Evolutionary conservation across 1,140 invertebrate species (phyloP).

Genomic region (Diabrotica virgifera): DNA sequence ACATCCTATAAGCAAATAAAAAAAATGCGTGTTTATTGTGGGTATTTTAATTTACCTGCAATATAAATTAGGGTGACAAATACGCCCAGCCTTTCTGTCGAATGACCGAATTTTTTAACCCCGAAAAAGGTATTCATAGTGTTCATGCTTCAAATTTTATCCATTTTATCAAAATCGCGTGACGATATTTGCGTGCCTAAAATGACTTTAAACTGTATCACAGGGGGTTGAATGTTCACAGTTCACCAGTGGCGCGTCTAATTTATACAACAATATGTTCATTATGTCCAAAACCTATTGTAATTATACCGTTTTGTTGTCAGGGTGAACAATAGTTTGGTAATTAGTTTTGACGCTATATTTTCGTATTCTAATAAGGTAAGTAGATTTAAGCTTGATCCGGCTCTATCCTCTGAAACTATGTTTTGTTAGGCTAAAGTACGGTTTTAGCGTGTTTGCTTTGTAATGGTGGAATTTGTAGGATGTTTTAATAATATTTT

Average conservation of each 20-base stretch:
- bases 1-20: no score
- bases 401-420: not conserved
- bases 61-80: not conserved
- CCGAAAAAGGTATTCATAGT: conserved; percentile 9
- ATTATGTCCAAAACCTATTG: not conserved
- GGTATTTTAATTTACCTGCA: not conserved
- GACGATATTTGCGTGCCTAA: conserved; percentile 15
- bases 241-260: conserved; percentile 12
- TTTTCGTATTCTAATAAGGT: not conserved
- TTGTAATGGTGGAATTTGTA: not conserved
- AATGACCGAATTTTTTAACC: not conserved
- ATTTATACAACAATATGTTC: not conserved
- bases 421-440: not conserved
- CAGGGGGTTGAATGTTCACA: conserved; percentile 13
- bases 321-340: not conserved
- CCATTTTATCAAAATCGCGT: conserved; percentile 18
- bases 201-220: conserved; percentile 17
- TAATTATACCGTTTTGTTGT: not conserved
- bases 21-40: not conserved
- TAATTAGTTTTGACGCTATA: not conserved
- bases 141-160: conserved; percentile 18
- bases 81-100: not conserved
- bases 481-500: not conserved
- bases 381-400: not conserved
- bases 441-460: not conserved